Evolutionary conservation across 1,140 invertebrate species (phyloP).

Genomic region (Drosophila novamexicana): DNA sequence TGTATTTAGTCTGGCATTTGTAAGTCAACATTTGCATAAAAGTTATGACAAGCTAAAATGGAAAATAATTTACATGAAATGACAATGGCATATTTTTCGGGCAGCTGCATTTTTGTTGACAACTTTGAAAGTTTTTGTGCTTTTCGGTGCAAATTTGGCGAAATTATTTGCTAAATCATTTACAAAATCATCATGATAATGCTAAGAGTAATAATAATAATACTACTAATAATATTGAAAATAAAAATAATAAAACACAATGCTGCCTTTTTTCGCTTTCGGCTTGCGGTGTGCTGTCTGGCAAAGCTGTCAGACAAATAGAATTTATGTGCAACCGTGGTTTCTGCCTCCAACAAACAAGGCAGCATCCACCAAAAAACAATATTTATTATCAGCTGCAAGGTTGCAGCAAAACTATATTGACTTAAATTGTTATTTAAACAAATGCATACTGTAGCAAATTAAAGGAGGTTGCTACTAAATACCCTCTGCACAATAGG

Average conservation of each 20-base stretch:
- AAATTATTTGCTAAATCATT: constrained; percentile 45
- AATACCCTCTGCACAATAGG: background rate
- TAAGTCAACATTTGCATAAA: constrained; percentile 47
- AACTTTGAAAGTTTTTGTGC: constrained; percentile 8
- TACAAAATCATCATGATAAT: constrained; percentile 2
- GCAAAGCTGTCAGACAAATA: constrained; percentile 58
- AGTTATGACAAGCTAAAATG: constrained; percentile 58
- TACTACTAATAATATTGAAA: constrained; percentile 14
- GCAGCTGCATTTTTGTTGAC: constrained; percentile 11
- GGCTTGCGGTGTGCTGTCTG: constrained; percentile 41
- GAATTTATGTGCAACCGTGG: constrained; percentile 67
- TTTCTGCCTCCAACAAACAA: constrained; percentile 6
- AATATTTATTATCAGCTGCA: constrained; percentile 14
- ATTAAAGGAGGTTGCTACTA: constrained; percentile 42
- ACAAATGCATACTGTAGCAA: constrained; percentile 29
- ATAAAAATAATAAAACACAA: constrained; percentile 38
- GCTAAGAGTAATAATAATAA: constrained; percentile 1
- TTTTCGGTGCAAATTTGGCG: constrained; percentile 3
- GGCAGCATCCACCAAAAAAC: constrained; percentile 23
- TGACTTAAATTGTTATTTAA: constrained; percentile 65
- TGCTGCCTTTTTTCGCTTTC: constrained; percentile 44
- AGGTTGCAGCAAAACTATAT: background rate
- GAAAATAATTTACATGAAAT: constrained; percentile 46
- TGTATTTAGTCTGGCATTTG: background rate
- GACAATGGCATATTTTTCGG: constrained; percentile 25